These are phyloP conservation scores for Troilus luridus DNA, from an alignment of 2,888 invertebrate genomes.

Conservation along the genomic window DNA sequence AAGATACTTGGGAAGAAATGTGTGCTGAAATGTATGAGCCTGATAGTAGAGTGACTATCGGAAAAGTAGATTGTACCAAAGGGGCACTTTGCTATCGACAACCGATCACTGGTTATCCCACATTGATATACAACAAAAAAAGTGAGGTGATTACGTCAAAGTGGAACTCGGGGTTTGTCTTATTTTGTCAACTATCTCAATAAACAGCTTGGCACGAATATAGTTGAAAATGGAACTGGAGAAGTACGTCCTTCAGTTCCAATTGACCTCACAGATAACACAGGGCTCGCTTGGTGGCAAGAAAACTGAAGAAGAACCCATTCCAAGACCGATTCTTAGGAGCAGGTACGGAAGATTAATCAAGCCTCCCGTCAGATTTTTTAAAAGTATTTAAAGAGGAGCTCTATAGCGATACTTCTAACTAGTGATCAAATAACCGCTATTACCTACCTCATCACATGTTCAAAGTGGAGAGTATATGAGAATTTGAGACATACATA, in stretches of 20 bases:
- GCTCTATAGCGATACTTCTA: too few species aligned
- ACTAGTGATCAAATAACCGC: too few species aligned
- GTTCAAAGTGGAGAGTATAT: too few species aligned
- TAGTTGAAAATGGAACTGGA: slow-evolving; percentile 67
- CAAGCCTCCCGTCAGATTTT: too few species aligned
- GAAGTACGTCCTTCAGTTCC: slow-evolving; percentile 73
- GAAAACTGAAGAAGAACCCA: too few species aligned
- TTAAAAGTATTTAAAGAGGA: too few species aligned
- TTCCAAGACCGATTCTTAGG: too few species aligned
- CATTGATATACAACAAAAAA: slow-evolving; percentile 82
- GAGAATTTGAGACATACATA: too few species aligned
- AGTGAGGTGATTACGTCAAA: slow-evolving; percentile 78
- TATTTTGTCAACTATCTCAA: slow-evolving; percentile 83
- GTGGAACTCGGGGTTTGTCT: slow-evolving; percentile 83
- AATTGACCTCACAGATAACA: slow-evolving; percentile 82
- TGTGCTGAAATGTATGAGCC: slow-evolving; percentile 77
- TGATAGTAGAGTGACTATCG: slow-evolving; percentile 78
- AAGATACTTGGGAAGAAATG: slow-evolving; percentile 83
- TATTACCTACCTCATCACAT: too few species aligned
- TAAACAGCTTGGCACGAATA: slow-evolving; percentile 75
- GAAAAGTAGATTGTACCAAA: slow-evolving; percentile 85
- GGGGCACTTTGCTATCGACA: slow-evolving; percentile 79
- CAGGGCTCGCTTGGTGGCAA: slow-evolving; percentile 65
- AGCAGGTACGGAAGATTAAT: too few species aligned
- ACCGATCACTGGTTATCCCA: slow-evolving; percentile 81